These are phyloP conservation scores for Liopterus haemorrhoidalis DNA, from an alignment of 2,888 invertebrate genomes.

Conservation along the genomic window DNA sequence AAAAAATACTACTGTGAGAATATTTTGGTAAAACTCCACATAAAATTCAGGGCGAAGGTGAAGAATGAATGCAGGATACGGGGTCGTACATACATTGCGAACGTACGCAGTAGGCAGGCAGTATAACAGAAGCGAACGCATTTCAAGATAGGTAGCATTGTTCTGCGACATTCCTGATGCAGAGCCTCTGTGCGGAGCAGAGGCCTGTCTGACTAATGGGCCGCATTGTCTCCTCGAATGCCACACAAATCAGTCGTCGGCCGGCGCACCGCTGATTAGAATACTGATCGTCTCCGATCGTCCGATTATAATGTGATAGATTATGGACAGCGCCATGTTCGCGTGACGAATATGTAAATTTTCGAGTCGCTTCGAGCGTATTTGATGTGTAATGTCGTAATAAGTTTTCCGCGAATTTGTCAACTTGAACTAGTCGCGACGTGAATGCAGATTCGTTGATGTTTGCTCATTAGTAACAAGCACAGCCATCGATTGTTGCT, in stretches of 20 bases:
- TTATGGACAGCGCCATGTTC: background rate
- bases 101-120: too few relatives aligned
- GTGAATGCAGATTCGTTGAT: slow-evolving; percentile 7
- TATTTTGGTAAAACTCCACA: too few relatives aligned
- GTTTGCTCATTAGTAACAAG: slow-evolving; percentile 5
- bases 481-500: too few relatives aligned
- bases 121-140: too few relatives aligned
- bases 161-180: too few relatives aligned
- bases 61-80: too few relatives aligned
- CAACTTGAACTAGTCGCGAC: slow-evolving; percentile 7
- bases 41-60: too few relatives aligned
- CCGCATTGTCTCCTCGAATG: slow-evolving; percentile 19
- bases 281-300: slow-evolving; percentile 14
- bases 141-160: too few relatives aligned
- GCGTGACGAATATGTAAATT: slow-evolving; percentile 23
- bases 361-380: background rate
- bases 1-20: too few relatives aligned
- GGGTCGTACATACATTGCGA: too few relatives aligned
- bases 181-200: background rate
- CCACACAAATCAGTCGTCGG: slow-evolving; percentile 19
- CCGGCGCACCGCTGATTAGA: slow-evolving; percentile 10
- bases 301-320: background rate
- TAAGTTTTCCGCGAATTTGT: slow-evolving; percentile 21
- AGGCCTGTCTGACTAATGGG: slow-evolving; percentile 17
- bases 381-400: slow-evolving; percentile 15